Percentiles rank a stretch among this genome's conserved stretches.
These are phyloP conservation scores for Urechis unicinctus DNA, from an alignment of 2,888 invertebrate genomes.

Conservation along the genomic window DNA sequence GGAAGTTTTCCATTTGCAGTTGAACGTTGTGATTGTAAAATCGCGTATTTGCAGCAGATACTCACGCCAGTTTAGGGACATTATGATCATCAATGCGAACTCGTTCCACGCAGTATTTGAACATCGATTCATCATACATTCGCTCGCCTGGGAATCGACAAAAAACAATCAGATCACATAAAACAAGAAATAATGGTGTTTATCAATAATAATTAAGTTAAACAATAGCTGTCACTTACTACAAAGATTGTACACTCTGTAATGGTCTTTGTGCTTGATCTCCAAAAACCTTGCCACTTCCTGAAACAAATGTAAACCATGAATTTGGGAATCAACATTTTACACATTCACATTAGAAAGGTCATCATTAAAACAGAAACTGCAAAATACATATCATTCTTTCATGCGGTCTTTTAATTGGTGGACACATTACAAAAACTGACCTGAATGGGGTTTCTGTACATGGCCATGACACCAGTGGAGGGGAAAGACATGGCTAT, in stretches of 20 bases:
- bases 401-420: no score
- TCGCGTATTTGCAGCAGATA: slow-evolving; percentile 1
- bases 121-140: slow-evolving; percentile 50
- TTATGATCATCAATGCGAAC: slow-evolving; percentile 55
- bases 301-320: slow-evolving; percentile 31
- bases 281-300: slow-evolving; percentile 54
- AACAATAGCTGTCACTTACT: slow-evolving; percentile 40
- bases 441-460: slow-evolving; percentile 53
- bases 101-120: slow-evolving; percentile 50
- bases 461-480: slow-evolving; percentile 52
- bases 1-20: no score
- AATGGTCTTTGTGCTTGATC: slow-evolving; percentile 51
- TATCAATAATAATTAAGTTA: no score
- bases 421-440: no score
- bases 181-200: no score
- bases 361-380: no score
- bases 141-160: slow-evolving; percentile 47
- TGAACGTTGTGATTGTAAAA: no score
- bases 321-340: no score
- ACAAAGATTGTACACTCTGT: slow-evolving; percentile 54
- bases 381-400: no score
- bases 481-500: slow-evolving; percentile 57
- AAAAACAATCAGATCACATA: background rate
- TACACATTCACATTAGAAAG: no score
- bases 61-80: slow-evolving; percentile 52